These are phyloP conservation scores for Lymantria dispar DNA, from an alignment of 2,888 invertebrate genomes.

Conservation along the genomic window DNA sequence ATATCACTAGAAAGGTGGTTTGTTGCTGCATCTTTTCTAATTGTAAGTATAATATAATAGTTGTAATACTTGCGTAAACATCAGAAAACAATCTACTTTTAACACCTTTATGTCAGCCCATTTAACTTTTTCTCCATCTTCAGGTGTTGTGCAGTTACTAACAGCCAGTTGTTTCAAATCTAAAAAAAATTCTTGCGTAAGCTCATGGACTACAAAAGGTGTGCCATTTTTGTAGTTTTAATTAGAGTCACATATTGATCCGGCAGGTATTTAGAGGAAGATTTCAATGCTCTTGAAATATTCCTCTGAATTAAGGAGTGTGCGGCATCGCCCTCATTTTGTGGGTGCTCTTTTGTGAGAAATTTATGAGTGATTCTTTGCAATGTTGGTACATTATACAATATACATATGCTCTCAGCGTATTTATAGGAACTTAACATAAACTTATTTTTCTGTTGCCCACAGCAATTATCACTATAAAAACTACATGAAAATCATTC, in stretches of 20 bases:
- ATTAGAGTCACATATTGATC: not conserved
- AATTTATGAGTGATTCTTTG: conserved; percentile 23
- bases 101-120: too few species aligned
- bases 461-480: conserved; percentile 6
- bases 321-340: conserved; percentile 25
- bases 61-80: too few species aligned
- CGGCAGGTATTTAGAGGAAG: not conserved
- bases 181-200: too few species aligned
- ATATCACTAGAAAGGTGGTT: too few species aligned
- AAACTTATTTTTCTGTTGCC: conserved; percentile 16
- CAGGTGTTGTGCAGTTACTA: too few species aligned
- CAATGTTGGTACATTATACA: conserved; percentile 4
- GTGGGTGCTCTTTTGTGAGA: conserved; percentile 34
- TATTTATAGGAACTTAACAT: conserved; percentile 9
- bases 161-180: too few species aligned
- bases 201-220: too few species aligned
- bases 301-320: conserved; percentile 5
- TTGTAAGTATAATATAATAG: too few species aligned
- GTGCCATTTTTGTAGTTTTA: too few species aligned
- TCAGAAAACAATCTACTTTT: too few species aligned
- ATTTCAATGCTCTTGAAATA: not conserved
- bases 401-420: not conserved
- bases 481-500: conserved; percentile 6
- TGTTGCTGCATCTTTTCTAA: too few species aligned
- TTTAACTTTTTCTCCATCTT: too few species aligned